Evolutionary conservation across 1,140 invertebrate species (phyloP), one percentile per base, ranked within the genome.

Genomic region (Copidosoma floridanum): DNA sequence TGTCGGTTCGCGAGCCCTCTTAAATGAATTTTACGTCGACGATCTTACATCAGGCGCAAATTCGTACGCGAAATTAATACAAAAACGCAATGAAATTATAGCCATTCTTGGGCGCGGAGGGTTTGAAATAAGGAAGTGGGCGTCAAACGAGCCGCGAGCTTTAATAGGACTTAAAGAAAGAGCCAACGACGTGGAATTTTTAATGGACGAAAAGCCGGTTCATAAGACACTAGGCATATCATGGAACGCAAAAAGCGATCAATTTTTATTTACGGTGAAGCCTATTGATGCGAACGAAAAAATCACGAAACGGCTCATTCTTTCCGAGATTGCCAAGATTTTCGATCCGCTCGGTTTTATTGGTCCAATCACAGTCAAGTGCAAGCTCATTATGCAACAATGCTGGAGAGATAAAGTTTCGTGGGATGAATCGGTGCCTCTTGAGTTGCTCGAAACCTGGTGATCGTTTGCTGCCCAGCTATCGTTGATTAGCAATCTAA

Each of bases 121-220:
- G 12, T 52, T 62, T 26, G 12, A 43, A 6, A n/a, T 57, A 6
- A 37, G 50, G 1, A 24, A 57, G 21, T 62, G 60, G 60, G 52
- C 24, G 2, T 47, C 35, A 10, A 61, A 61, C 11, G n/a, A 35
- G 3, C 6, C 12, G 1, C 10, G 21, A 18, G 2, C 44, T 23
- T 12, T 23, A 6, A 5, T 1, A 20, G 12, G 40, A 38, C 20
- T 43, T 11, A 14, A 32, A 12, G 40, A 29, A 14, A 29, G 3
- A 32, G 20, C 27, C 32, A 3, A 51, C 3, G 7, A 32, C 20
- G 4, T 35, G 2, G 3, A 24, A 14, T 12, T 18, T 21, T 51
- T n/a, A 14, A 51, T 12, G 6, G 12, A 35, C 5, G 16, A 35
- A 12, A 6, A 20, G 10, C 20, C 2, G 18, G 10, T 20, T 35